Evolutionary conservation across 2,888 invertebrate genomes (phyloP).

Genomic region (Tenodera sinensis): DNA sequence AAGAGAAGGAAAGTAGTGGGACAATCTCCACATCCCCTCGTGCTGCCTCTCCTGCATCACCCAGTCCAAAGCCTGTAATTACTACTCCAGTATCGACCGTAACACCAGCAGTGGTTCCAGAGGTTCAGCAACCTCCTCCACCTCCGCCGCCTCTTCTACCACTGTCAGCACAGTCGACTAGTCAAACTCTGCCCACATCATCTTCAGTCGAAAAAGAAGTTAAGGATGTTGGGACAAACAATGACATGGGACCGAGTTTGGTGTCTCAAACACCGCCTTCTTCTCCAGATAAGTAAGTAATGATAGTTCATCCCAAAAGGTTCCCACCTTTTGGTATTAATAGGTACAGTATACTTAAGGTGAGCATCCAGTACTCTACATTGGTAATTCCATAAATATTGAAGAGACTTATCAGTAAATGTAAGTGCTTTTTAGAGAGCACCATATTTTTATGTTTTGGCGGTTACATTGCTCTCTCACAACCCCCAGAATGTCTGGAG

Average conservation of each 20-base stretch:
- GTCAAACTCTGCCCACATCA: conserved; percentile 30
- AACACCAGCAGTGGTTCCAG: not conserved
- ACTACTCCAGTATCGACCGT: not conserved
- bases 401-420: no score
- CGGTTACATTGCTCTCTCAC: no score
- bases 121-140: conserved; percentile 10
- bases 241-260: conserved; percentile 40
- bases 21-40: conserved; percentile 20
- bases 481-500: no score
- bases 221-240: conserved; percentile 22
- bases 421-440: no score
- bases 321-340: no score
- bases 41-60: conserved; percentile 23
- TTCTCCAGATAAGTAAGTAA: conserved; percentile 59
- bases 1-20: conserved; percentile 39
- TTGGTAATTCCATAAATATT: no score
- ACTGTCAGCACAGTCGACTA: conserved; percentile 31
- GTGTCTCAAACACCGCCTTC: conserved; percentile 55
- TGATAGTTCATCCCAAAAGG: not conserved
- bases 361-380: no score
- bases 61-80: conserved; percentile 10
- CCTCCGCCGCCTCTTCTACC: conserved; percentile 15
- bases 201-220: conserved; percentile 20
- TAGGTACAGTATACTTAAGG: no score
- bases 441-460: no score